Evolutionary conservation across 2,888 invertebrate genomes (phyloP), one percentile per base, ranked within the genome.

Genomic region (Fabriciana adippe): DNA sequence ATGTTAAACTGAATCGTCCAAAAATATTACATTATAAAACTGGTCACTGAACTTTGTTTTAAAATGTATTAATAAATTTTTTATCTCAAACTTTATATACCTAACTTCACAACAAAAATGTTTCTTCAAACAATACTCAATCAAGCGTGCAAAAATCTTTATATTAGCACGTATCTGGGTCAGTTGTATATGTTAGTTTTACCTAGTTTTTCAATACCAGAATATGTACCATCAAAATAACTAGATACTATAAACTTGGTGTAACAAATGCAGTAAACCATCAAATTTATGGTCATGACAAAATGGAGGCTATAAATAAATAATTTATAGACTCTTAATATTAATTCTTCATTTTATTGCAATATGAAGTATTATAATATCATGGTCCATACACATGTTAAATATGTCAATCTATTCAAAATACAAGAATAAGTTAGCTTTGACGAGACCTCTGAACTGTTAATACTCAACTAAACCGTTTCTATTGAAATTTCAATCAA

Each of bases 151-250:
- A 47, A 50, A 55, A 55, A 50, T n/a, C n/a, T 50, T 50, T 26
- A n/a, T 50, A 61, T 26, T 45, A 51, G 54, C 59, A 53, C 6
- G n/a, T 73, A 76, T 77, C 70, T 76, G 65, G 79, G 79, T 77
- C 76, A 77, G 73, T 74, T 74, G 35, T 66, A 59, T 64, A 68
- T 73, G 68, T 64, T 72, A 67, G 53, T 66, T 69, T 74, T 60
- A 55, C 50, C 45, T 48, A 16, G 55, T 59, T 55, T 55, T 57
- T 51, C 48, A 54, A 41, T 64, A 64, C 26, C 26, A 35, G 64
- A 54, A 45, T 55, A 16, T 41, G 48, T 59, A 48, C 26, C 47
- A 45, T 48, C 26, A 31, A 48, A 48, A 21, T 59, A 59, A 41
- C 35, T 2, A 26, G 26, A 11, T 41, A 41, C 35, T 26, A 15